Conservation (phyloP, 1,140 invertebrate species). For the Helicoverpa zea region DNA sequence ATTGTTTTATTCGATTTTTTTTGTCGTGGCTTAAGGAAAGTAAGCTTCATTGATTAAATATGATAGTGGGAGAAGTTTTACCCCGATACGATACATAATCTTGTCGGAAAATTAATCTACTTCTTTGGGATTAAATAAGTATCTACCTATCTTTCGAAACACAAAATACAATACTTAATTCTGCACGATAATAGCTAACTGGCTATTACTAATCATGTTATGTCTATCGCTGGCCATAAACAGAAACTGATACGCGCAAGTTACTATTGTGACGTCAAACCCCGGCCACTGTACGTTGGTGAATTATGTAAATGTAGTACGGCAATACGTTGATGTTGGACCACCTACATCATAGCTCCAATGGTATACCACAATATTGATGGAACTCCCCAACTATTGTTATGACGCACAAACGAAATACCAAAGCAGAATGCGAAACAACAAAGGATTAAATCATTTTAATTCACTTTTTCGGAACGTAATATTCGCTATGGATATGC, state of each 20-base stretch:
- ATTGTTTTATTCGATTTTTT: too few species aligned
- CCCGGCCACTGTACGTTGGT: background rate
- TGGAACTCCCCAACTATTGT: constrained; percentile 2
- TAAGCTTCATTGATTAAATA: too few species aligned
- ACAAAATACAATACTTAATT: background rate
- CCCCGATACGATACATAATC: too few species aligned
- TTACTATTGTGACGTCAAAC: constrained; percentile 13
- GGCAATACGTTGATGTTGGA: background rate
- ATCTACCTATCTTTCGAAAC: too few species aligned
- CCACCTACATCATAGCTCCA: background rate
- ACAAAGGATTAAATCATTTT: background rate
- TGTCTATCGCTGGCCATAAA: background rate
- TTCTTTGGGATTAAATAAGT: too few species aligned
- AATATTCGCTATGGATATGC: background rate
- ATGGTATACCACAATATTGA: constrained; percentile 14
- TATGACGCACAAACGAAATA: background rate
- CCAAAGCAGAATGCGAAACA: background rate
- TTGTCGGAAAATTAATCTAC: too few species aligned
- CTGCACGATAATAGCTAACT: background rate
- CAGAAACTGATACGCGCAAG: background rate
- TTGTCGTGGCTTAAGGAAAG: too few species aligned
- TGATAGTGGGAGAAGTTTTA: too few species aligned
- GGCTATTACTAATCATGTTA: background rate
- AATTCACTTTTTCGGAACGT: background rate
- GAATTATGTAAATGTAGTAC: constrained; percentile 13